These are phyloP conservation scores for Sminthopsis crassicaudata DNA, from an alignment of 2,113 vertebrate genomes.

Conservation along the genomic window DNA sequence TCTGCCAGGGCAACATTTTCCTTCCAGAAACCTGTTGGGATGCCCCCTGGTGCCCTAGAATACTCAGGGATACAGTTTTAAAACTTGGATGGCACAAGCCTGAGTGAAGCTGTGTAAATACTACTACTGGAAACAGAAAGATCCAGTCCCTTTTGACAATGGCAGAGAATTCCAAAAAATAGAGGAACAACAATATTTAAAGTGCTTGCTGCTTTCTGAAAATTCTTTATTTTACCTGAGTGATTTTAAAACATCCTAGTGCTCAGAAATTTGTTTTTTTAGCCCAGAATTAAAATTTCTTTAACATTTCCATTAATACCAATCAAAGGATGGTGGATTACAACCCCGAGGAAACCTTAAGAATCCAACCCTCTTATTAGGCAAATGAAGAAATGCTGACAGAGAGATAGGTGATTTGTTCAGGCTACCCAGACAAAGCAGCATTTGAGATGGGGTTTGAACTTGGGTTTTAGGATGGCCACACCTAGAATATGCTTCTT, in stretches of 20 bases:
- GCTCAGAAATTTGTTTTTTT: not conserved
- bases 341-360: not conserved
- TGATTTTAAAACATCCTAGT: not conserved
- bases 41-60: slow-evolving; percentile 32
- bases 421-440: not conserved
- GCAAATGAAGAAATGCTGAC: not conserved
- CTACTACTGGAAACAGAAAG: slow-evolving; percentile 4
- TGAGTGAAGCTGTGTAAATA: not conserved
- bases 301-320: not conserved
- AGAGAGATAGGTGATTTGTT: not conserved
- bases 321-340: not conserved
- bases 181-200: slow-evolving; percentile 1
- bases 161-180: not conserved
- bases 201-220: slow-evolving; percentile 23
- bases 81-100: slow-evolving; percentile 7
- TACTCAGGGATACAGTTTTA: not conserved
- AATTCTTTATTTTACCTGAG: slow-evolving; percentile 12
- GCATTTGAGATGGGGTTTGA: not conserved
- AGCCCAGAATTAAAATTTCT: not conserved
- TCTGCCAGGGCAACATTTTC: slow-evolving; percentile 16
- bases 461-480: not conserved
- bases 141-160: not conserved
- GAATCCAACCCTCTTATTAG: not conserved
- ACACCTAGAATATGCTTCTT: not conserved
- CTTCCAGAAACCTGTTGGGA: slow-evolving; percentile 11